These are phyloP conservation scores for Nannobrachium achirus DNA, from an alignment of 2,113 vertebrate species.

Conservation along the genomic window DNA sequence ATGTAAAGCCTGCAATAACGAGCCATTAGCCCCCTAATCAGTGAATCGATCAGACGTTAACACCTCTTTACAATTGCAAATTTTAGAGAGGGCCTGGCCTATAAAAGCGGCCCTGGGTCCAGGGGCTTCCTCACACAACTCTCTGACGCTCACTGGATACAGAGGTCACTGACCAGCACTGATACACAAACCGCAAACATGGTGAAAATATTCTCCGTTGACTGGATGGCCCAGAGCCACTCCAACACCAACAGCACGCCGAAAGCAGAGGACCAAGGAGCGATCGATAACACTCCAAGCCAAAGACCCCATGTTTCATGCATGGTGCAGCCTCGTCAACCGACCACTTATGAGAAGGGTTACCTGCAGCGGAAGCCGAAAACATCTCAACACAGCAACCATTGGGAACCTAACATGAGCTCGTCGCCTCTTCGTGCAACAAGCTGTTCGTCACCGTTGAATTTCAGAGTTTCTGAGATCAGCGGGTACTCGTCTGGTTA, in stretches of 20 bases:
- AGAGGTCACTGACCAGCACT: constrained; percentile 17
- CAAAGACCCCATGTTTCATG: constrained; percentile 74
- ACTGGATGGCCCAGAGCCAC: constrained; percentile 86
- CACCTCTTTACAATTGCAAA: constrained; percentile 76
- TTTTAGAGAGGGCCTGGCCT: background rate
- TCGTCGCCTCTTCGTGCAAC: constrained; percentile 23
- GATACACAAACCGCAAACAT: constrained; percentile 47
- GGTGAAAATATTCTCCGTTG: constrained; percentile 81
- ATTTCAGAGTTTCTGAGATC: constrained; percentile 70
- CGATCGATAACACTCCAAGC: constrained; percentile 4
- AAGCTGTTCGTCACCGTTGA: constrained; percentile 59
- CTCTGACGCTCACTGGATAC: constrained; percentile 35
- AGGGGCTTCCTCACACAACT: constrained; percentile 7
- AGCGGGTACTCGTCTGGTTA: constrained; percentile 77
- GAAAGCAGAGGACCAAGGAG: background rate
- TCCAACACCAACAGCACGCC: background rate
- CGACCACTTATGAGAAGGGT: constrained; percentile 56
- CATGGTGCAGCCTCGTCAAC: constrained; percentile 72
- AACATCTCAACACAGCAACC: background rate
- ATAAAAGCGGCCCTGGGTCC: constrained; percentile 28
- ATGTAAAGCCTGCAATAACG: constrained; percentile 81
- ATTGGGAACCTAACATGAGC: constrained; percentile 2
- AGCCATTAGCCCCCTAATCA: constrained; percentile 82
- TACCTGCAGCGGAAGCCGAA: constrained; percentile 73
- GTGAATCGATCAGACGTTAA: constrained; percentile 77